These are phyloP conservation scores for Himalopsyche japonica DNA, from an alignment of 2,888 invertebrate genomes.

Conservation along the genomic window DNA sequence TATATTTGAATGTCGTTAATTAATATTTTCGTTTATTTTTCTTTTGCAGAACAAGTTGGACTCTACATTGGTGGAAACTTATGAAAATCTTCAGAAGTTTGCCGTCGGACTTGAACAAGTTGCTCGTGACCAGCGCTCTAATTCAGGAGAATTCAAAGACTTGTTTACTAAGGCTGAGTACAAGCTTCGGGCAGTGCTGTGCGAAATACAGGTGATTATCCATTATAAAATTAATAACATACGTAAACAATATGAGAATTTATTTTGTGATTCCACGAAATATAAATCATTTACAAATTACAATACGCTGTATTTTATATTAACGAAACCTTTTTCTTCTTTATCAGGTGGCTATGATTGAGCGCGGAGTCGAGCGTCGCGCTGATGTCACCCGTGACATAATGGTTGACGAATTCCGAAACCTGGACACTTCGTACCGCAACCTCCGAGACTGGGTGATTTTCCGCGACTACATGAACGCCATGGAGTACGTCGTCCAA, in stretches of 20 bases:
- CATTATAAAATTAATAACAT: background rate
- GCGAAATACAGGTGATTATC: conserved; percentile 39
- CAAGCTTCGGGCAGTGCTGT: conserved; percentile 46
- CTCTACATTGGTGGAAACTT: conserved; percentile 45
- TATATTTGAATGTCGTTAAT: background rate
- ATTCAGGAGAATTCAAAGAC: conserved; percentile 42
- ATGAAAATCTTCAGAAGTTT: conserved; percentile 49
- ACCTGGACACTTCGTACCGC: conserved; percentile 49
- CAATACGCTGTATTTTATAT: no score
- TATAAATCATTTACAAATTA: no score
- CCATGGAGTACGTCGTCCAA: conserved; percentile 61
- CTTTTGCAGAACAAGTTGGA: conserved; percentile 43
- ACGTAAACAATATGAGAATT: no score
- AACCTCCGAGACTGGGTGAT: conserved; percentile 65
- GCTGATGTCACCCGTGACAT: conserved; percentile 52
- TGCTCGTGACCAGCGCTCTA: conserved; percentile 46
- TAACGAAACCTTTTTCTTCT: conserved; percentile 9
- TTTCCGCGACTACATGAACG: conserved; percentile 66
- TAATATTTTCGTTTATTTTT: background rate
- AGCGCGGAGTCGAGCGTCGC: conserved; percentile 45
- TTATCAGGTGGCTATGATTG: conserved; percentile 40
- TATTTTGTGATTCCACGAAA: no score
- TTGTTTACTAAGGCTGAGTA: conserved; percentile 49
- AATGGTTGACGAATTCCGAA: conserved; percentile 51
- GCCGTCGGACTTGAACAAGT: conserved; percentile 53